Percentiles rank a stretch among this genome's conserved stretches.
Conservation (phyloP, 1,140 invertebrate genomes). For the Lasioglossum albipes region DNA sequence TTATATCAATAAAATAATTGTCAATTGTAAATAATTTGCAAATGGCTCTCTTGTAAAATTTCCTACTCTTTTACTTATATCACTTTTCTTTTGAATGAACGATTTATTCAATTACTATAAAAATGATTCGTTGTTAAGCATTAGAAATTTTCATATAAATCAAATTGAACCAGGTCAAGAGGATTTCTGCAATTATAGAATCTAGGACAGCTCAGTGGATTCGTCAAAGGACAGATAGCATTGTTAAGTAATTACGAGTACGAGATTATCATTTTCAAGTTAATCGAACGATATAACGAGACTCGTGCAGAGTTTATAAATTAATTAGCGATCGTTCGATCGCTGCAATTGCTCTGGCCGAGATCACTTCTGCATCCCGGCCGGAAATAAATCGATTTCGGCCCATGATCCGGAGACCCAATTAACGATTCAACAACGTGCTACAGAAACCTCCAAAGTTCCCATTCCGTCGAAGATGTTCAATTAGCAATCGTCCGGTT, state of each 20-base stretch:
- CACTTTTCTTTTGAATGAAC: too few relatives aligned
- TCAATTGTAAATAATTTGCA: too few relatives aligned
- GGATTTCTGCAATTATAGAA: not conserved
- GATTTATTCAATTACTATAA: too few relatives aligned
- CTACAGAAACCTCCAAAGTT: conserved; percentile 26
- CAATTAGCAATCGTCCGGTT: conserved; percentile 26
- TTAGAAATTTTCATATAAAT: not conserved
- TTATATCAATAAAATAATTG: too few relatives aligned
- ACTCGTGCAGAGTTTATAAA: conserved; percentile 27
- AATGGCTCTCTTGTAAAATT: too few relatives aligned
- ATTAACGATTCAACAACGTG: conserved; percentile 39
- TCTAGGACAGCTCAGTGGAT: not conserved
- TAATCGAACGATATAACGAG: conserved; percentile 9
- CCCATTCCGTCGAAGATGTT: conserved; percentile 5
- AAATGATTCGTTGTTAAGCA: too few relatives aligned
- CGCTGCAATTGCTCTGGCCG: conserved; percentile 27
- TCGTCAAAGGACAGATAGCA: not conserved
- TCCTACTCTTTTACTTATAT: too few relatives aligned
- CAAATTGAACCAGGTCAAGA: not conserved
- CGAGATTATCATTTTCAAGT: not conserved
- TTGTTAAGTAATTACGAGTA: not conserved
- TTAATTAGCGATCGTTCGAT: conserved; percentile 40
- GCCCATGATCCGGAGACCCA: conserved; percentile 22
- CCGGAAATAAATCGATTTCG: conserved; percentile 45
- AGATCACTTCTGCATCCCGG: not conserved